Conservation (phyloP, 2,888 invertebrate species). For the Spisula subtruncata region DNA sequence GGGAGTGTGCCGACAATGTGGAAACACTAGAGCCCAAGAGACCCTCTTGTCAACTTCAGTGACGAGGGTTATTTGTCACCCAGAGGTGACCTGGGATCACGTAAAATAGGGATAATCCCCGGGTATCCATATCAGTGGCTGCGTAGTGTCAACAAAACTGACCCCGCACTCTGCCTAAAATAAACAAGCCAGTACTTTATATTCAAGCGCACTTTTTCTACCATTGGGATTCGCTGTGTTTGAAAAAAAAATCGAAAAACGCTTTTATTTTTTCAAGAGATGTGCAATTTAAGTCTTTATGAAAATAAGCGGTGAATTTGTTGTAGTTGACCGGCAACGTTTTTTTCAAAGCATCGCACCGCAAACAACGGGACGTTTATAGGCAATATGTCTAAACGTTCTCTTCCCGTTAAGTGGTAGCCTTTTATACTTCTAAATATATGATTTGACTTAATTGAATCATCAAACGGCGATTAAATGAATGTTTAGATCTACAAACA, state of each 20-base stretch:
- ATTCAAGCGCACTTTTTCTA: slow-evolving; percentile 22
- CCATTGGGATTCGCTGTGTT: slow-evolving; percentile 14
- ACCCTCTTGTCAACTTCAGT: slow-evolving; percentile 12
- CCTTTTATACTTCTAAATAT: slow-evolving; percentile 28
- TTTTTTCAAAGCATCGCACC: slow-evolving; percentile 18
- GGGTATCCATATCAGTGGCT: slow-evolving; percentile 32
- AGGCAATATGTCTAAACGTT: slow-evolving; percentile 22
- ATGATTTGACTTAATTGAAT: slow-evolving; percentile 45
- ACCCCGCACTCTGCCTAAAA: slow-evolving; percentile 45
- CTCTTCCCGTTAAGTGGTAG: neutral
- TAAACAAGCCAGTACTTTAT: slow-evolving; percentile 39
- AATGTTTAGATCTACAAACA: neutral
- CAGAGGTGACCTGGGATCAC: slow-evolving; percentile 42
- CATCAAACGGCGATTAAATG: slow-evolving; percentile 27
- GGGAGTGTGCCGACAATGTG: neutral
- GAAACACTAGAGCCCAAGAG: slow-evolving; percentile 26
- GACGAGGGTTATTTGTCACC: slow-evolving; percentile 42
- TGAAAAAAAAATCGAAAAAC: slow-evolving; percentile 17
- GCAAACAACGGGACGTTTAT: slow-evolving; percentile 32
- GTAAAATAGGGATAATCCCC: slow-evolving; percentile 55
- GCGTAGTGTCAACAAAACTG: slow-evolving; percentile 57
- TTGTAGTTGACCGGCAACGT: slow-evolving; percentile 33
- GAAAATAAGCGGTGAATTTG: slow-evolving; percentile 33
- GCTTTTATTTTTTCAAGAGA: slow-evolving; percentile 29
- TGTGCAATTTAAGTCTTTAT: slow-evolving; percentile 44